Percentiles rank a stretch among this genome's conserved stretches.
Conservation (phyloP, 2,113 vertebrate genomes). For the Rhinopomastus cyanomelas region DNA sequence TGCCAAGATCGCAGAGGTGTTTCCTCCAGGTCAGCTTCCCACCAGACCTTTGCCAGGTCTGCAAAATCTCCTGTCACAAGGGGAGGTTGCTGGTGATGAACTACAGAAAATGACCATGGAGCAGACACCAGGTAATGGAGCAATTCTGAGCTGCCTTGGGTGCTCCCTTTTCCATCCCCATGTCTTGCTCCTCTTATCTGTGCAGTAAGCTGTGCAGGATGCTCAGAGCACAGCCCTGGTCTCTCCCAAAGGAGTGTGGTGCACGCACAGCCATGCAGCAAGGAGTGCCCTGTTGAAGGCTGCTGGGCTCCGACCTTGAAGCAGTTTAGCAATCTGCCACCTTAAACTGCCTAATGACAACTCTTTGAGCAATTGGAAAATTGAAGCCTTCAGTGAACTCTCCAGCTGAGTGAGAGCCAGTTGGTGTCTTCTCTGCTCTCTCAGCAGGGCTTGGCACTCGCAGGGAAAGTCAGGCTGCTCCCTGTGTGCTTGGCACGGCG, state of each 20-base stretch:
- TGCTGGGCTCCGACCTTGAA: conserved; percentile 23
- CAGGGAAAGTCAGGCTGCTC: neutral
- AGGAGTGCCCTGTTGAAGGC: neutral
- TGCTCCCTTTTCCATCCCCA: neutral
- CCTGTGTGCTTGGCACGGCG: neutral
- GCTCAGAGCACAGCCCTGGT: neutral
- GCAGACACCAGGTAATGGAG: neutral
- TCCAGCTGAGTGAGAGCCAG: conserved; percentile 30
- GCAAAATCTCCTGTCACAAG: neutral
- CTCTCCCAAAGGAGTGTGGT: rapidly evolving
- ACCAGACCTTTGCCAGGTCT: rapidly evolving
- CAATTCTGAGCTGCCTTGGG: neutral
- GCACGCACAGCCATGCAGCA: neutral
- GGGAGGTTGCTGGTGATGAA: rapidly evolving
- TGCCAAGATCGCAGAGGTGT: neutral
- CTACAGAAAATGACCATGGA: neutral
- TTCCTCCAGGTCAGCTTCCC: neutral
- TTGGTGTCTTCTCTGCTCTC: neutral
- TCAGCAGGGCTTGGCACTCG: neutral
- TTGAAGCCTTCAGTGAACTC: conserved; percentile 34
- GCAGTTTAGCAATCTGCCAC: conserved; percentile 52
- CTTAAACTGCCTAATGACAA: conserved; percentile 59
- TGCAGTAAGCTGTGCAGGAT: neutral
- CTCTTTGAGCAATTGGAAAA: conserved; percentile 65
- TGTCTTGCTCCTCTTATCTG: neutral